Evolutionary conservation across 2,113 vertebrate genomes (phyloP).

Genomic region (Todiramphus chloris): DNA sequence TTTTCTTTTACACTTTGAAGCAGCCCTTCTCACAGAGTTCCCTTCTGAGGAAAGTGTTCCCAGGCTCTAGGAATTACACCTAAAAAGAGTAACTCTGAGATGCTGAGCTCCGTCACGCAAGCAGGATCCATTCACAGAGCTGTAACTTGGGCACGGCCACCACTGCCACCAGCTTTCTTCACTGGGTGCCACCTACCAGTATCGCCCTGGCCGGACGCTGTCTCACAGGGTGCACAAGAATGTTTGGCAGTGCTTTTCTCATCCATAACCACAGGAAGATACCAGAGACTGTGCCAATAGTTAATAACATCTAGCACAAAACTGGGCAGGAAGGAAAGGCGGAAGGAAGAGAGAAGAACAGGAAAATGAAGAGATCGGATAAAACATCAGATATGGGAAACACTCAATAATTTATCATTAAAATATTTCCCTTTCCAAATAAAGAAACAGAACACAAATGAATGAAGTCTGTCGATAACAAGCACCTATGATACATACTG

Average conservation of each 20-base stretch:
- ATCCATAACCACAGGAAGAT: background rate
- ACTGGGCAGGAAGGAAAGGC: background rate
- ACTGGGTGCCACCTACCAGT: fast-evolving
- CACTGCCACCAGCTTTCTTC: background rate
- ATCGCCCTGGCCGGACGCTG: too few relatives aligned
- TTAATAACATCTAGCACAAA: background rate
- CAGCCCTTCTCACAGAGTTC: background rate
- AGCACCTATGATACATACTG: background rate
- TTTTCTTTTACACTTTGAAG: background rate
- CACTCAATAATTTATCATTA: background rate
- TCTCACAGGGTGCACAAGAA: background rate
- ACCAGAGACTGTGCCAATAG: background rate
- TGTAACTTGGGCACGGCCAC: too few relatives aligned
- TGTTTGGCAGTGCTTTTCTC: background rate
- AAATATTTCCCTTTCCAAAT: background rate
- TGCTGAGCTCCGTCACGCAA: background rate
- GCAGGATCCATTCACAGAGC: background rate
- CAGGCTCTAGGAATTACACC: background rate
- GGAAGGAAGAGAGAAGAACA: background rate
- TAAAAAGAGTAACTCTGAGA: background rate
- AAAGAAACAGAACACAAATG: background rate
- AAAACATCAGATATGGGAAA: background rate
- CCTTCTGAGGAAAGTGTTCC: background rate
- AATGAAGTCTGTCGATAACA: background rate
- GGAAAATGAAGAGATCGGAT: background rate